phyloP scores from a whole-genome alignment of 2,113 vertebrate genomes.

The Pipa parva region DNA sequence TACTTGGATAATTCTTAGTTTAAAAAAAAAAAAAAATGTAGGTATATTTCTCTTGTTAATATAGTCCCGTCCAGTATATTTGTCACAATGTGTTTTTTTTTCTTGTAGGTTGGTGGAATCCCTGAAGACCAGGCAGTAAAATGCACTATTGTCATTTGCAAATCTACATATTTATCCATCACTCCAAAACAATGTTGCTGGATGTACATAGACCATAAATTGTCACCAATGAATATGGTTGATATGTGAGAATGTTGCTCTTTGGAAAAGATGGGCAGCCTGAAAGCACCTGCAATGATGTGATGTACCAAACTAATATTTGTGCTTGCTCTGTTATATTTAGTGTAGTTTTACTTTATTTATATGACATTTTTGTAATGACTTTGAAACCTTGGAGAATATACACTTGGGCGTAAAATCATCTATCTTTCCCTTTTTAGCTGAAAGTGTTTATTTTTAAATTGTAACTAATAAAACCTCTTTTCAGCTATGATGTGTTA shows the following conservation, averaged over 20 bases:
- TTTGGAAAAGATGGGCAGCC: not conserved
- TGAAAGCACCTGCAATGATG: not conserved
- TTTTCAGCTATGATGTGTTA: not conserved
- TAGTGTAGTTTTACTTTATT: constrained; percentile 32
- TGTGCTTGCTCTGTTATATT: constrained; percentile 12
- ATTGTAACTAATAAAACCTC: constrained; percentile 5
- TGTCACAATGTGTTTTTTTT: constrained; percentile 24
- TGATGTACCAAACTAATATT: constrained; percentile 5
- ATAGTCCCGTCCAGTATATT: too few species aligned
- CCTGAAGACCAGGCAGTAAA: constrained; percentile 91
- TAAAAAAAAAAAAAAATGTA: too few species aligned
- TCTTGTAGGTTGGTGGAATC: constrained; percentile 87
- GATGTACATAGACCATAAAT: constrained; percentile 21
- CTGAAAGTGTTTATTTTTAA: constrained; percentile 4
- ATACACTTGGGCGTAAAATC: constrained; percentile 3
- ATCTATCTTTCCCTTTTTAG: constrained; percentile 2
- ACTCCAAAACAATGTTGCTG: constrained; percentile 13
- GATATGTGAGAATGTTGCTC: not conserved
- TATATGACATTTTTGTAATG: constrained; percentile 30
- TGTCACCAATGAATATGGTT: not conserved
- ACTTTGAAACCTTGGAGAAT: not conserved
- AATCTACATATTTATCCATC: not conserved
- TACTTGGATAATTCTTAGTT: too few species aligned
- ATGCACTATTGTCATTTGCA: not conserved
- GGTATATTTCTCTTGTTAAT: too few species aligned